Evolutionary conservation across 53 echinoderm and acorn worm species (phyloP).

Genomic region (Crossaster papposus): DNA sequence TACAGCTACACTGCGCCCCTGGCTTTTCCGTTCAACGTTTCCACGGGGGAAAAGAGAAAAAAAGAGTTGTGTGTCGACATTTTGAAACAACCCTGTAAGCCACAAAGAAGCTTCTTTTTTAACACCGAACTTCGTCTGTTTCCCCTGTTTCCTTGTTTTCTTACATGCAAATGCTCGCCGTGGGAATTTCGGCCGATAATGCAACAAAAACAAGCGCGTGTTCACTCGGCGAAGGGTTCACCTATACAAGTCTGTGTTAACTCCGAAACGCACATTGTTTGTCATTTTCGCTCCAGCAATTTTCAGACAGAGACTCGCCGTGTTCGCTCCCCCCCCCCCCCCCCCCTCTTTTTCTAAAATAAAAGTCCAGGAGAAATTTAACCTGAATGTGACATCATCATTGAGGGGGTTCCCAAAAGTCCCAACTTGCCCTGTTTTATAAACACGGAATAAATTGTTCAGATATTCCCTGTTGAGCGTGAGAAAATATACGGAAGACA

Average conservation of each 20-base stretch:
- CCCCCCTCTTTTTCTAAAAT: no score
- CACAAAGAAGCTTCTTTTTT: not conserved
- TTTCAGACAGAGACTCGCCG: constrained; percentile 4
- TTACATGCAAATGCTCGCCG: not conserved
- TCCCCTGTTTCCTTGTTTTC: not conserved
- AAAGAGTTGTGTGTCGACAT: no score
- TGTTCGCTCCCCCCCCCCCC: not conserved
- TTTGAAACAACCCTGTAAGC: not conserved
- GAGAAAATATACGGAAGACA: constrained; percentile 20
- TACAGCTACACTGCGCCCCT: not conserved
- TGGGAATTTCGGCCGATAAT: constrained; percentile 45
- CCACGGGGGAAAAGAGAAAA: no score
- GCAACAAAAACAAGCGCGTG: constrained; percentile 58
- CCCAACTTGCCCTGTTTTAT: constrained; percentile 20
- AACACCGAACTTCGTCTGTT: not conserved
- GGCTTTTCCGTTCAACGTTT: no score
- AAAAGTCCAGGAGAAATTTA: not conserved
- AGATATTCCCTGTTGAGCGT: constrained; percentile 22
- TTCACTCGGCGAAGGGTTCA: constrained; percentile 4
- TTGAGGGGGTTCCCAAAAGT: constrained; percentile 12
- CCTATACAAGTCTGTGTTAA: not conserved
- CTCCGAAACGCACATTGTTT: not conserved
- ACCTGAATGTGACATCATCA: constrained; percentile 20
- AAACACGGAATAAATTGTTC: constrained; percentile 1
- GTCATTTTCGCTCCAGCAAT: constrained; percentile 1